Evolutionary conservation across 2,113 vertebrate species (phyloP), one percentile per base, ranked within the genome.

Genomic region (Carettochelys insculpta): DNA sequence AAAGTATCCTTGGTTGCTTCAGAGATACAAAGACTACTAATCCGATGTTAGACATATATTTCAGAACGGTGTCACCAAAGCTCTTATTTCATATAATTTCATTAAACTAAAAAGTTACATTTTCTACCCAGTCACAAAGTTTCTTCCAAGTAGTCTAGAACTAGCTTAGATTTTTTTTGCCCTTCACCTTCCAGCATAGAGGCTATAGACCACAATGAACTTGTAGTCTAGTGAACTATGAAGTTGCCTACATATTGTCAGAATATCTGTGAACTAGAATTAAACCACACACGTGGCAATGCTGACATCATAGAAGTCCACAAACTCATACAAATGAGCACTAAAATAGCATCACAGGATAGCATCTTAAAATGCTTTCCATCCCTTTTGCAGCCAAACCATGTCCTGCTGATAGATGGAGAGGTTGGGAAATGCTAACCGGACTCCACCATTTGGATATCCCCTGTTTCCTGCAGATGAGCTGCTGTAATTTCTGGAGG

Each of bases 261-360:
- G 94, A 97, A 87, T 86, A 94, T 77, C 80, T 52, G 76, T 90
- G 85, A 71, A 89, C 90, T 0, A 76, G 90, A 80, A 92, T 95
- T 96, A 95, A n/a, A 91, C 92, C 88, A 90, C 92, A 93, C 85
- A 86, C 83, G 90, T 76, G 90, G 88, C 93, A 81, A 93, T 50
- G 80, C 54, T 54, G 94, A 95, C 91, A 93, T 95, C 83, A 90
- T 29, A 85, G 71, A 68, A 77, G 78, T 92, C 94, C 76, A 96
- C 88, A 95, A 93, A 88, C 78, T 45, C 86, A 65, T 41, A 83
- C 83, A 86, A 92, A 41, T 8, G 54, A 93, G 77, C 61, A 50
- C 75, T 65, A 79, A 90, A 94, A 87, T 82, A 77, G 45, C 71
- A 90, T 54, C 78, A 65, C 25, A 1, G 13, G 43, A 87, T 90